Evolutionary conservation across 2,888 invertebrate species (phyloP).

Genomic region (Steinernema carpocapsae): DNA sequence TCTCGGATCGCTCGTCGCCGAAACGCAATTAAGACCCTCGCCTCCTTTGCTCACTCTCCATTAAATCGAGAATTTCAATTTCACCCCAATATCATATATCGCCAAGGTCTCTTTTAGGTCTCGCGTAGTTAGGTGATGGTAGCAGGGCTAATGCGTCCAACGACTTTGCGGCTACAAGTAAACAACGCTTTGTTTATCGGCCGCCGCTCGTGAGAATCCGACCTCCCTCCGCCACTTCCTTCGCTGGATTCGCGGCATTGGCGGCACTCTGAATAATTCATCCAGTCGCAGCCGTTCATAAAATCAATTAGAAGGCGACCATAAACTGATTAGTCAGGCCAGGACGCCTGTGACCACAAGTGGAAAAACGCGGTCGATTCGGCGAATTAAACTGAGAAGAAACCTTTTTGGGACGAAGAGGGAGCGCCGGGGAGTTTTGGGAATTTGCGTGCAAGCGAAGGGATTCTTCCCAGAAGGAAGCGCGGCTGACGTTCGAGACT

Average conservation of each 20-base stretch:
- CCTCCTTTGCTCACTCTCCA: not conserved
- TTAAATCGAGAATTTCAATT: slow-evolving; percentile 7
- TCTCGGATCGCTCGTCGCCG: no score
- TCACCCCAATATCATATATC: slow-evolving; percentile 16
- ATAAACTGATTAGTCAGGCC: not conserved
- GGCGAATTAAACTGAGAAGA: no score
- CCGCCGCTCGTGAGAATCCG: not conserved
- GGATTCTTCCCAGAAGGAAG: no score
- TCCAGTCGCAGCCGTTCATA: slow-evolving; percentile 10
- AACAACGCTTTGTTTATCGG: slow-evolving; percentile 20
- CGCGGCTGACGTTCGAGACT: no score
- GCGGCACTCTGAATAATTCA: slow-evolving; percentile 5
- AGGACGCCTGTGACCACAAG: no score
- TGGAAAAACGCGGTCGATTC: no score
- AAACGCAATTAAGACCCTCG: not conserved
- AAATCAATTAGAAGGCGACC: slow-evolving; percentile 25
- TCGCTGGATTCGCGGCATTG: not conserved
- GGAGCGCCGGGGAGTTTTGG: not conserved
- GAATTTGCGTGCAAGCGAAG: no score
- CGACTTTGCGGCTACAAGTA: not conserved
- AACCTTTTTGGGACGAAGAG: no score
- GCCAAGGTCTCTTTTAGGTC: not conserved
- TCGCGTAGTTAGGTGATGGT: not conserved
- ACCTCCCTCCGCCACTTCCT: not conserved
- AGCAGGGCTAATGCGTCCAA: not conserved